Conservation (phyloP, 2,888 invertebrate species). For the Stomorhina lunata region DNA sequence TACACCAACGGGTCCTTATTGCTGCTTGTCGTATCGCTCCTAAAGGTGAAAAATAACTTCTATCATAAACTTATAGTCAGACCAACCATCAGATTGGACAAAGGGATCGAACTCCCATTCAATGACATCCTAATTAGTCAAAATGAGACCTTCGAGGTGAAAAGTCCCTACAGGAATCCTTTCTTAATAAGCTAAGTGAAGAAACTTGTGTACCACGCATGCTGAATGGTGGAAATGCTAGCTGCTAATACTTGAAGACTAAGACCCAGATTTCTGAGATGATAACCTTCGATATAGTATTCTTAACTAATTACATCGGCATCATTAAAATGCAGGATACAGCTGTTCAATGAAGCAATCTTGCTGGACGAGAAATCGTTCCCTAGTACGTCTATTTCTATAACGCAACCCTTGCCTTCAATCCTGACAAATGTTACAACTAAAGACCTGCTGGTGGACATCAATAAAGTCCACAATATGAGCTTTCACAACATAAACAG, state of each 20-base stretch:
- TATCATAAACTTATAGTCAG: neutral
- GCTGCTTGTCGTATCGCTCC: neutral
- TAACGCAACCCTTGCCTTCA: neutral
- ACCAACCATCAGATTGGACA: neutral
- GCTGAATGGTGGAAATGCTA: neutral
- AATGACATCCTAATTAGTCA: neutral
- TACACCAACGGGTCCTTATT: neutral
- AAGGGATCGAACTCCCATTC: neutral
- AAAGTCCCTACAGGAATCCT: neutral
- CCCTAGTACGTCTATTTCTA: neutral
- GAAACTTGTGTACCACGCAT: neutral
- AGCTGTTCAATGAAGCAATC: neutral
- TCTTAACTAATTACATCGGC: neutral
- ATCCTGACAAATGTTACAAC: neutral
- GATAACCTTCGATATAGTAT: neutral
- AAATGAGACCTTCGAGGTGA: neutral
- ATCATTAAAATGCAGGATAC: neutral
- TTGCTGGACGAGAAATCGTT: neutral
- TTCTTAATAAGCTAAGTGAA: neutral
- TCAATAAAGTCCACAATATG: neutral
- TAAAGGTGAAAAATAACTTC: neutral
- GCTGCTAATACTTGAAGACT: neutral
- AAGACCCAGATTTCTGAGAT: neutral
- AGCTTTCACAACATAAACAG: neutral
- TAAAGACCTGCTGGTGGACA: neutral